Evolutionary conservation across 2,113 vertebrate species (phyloP).

Genomic region (cattle (Bos taurus)): DNA sequence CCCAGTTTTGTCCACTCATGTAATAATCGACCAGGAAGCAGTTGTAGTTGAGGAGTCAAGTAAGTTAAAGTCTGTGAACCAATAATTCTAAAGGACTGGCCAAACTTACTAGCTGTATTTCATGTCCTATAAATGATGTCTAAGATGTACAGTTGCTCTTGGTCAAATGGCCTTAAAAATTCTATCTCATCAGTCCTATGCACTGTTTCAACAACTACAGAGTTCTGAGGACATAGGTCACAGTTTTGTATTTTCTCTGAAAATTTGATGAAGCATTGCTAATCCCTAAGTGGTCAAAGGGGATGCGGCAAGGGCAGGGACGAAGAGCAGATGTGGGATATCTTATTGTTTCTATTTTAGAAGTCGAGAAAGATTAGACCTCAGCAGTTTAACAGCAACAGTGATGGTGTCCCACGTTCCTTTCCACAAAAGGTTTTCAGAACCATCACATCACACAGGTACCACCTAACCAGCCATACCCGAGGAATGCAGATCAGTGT

Average conservation of each 20-base stretch:
- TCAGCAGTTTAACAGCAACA: neutral
- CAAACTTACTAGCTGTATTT: neutral
- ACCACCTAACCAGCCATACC: neutral
- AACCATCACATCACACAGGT: neutral
- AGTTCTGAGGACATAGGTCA: neutral
- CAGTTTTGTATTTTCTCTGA: neutral
- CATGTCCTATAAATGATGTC: neutral
- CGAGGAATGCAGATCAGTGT: neutral
- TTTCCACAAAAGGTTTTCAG: constrained; percentile 5
- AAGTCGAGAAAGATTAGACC: neutral
- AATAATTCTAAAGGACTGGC: neutral
- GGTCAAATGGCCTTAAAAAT: neutral
- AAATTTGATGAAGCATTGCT: neutral
- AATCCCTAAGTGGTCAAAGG: neutral
- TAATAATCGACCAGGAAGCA: neutral
- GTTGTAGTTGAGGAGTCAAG: neutral
- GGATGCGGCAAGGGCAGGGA: neutral
- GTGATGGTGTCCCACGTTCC: neutral
- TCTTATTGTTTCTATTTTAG: neutral
- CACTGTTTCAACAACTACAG: neutral
- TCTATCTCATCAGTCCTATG: neutral
- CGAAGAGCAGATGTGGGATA: neutral
- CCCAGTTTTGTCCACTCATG: neutral
- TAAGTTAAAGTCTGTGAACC: neutral
- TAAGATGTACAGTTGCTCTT: neutral